These are phyloP conservation scores for Parauchenoglanis punctatus DNA, from an alignment of 2,797 vertebrate species.

Conservation along the genomic window DNA sequence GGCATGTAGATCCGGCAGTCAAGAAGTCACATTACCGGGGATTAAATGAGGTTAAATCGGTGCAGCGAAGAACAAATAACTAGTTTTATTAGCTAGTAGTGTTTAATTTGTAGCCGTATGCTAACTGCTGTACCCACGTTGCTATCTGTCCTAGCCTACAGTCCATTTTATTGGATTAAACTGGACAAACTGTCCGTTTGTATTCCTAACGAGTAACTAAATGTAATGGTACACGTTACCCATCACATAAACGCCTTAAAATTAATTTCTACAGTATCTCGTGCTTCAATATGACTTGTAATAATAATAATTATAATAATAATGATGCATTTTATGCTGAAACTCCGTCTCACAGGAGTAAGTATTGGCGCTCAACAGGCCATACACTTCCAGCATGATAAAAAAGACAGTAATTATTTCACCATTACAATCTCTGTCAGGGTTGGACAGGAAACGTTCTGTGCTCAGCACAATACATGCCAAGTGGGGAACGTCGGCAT, in stretches of 20 bases:
- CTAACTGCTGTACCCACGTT: not conserved
- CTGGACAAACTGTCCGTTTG: not conserved
- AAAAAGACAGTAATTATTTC: not conserved
- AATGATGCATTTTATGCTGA: not conserved
- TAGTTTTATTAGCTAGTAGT: too few relatives aligned
- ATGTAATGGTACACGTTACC: not conserved
- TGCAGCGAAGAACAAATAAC: too few relatives aligned
- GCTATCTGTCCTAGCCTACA: not conserved
- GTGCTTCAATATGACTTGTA: not conserved
- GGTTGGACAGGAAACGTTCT: not conserved
- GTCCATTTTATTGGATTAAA: not conserved
- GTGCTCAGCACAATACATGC: not conserved
- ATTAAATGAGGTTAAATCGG: too few relatives aligned
- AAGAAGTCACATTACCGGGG: too few relatives aligned
- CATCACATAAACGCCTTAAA: not conserved
- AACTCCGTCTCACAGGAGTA: not conserved
- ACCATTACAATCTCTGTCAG: not conserved
- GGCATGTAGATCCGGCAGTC: too few relatives aligned
- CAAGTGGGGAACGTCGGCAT: not conserved
- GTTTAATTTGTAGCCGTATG: not conserved
- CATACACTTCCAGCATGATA: not conserved
- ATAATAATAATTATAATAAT: not conserved
- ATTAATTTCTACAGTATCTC: not conserved
- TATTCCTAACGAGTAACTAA: not conserved
- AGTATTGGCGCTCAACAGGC: not conserved